Percentiles rank a stretch among this genome's conserved stretches.
These are phyloP conservation scores for Podarcis raffonei DNA, from an alignment of 2,113 vertebrate species.

Conservation along the genomic window DNA sequence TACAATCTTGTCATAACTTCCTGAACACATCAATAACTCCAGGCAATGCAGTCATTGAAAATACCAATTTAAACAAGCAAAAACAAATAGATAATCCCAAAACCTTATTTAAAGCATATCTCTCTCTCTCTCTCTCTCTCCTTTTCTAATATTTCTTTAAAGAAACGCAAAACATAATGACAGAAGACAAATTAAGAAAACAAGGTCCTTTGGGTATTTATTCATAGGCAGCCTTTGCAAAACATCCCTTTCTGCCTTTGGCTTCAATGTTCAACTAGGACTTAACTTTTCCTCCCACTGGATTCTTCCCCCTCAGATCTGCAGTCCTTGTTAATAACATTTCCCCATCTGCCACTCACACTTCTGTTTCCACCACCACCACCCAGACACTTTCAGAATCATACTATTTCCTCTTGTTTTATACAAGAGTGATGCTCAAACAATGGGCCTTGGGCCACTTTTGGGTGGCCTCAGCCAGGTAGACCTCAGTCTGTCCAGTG, in stretches of 20 bases:
- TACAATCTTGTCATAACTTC: neutral
- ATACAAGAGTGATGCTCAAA: neutral
- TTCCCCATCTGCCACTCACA: neutral
- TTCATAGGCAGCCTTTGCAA: neutral
- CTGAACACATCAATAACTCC: neutral
- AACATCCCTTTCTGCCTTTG: neutral
- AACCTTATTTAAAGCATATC: neutral
- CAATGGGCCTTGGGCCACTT: no score
- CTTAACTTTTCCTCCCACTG: neutral
- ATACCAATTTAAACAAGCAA: neutral
- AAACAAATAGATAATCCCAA: neutral
- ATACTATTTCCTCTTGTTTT: neutral
- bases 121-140: no score
- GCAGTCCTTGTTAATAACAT: neutral
- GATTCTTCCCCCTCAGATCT: neutral
- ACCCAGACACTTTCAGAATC: neutral
- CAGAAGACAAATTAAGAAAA: neutral
- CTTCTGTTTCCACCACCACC: neutral
- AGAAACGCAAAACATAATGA: neutral
- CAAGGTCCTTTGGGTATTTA: neutral
- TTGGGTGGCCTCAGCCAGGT: no score
- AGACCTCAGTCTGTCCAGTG: no score
- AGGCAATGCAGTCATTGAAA: neutral
- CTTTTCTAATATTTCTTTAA: neutral
- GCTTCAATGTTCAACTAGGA: neutral